Evolutionary conservation across 2,888 invertebrate genomes (phyloP).

Genomic region (Torymus aiolomorphi): DNA sequence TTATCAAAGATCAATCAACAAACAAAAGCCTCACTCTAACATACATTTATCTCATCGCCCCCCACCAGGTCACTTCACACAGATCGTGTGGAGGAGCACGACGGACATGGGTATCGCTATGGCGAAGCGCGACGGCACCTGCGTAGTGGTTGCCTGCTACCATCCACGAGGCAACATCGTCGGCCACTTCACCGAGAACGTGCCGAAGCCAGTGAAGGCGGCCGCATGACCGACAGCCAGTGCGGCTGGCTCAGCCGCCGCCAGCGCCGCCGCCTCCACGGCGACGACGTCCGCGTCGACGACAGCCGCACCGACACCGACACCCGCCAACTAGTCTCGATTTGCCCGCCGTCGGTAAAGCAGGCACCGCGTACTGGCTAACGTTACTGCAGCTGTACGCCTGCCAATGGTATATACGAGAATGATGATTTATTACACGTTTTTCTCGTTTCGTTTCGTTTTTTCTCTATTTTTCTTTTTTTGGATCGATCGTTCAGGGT

Average conservation of each 20-base stretch:
- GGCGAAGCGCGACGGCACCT: slow-evolving; percentile 79
- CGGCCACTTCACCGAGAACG: slow-evolving; percentile 77
- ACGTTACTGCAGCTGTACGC: no score
- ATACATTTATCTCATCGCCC: no score
- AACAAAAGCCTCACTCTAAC: no score
- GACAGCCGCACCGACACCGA: no score
- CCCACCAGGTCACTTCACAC: slow-evolving; percentile 78
- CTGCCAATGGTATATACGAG: no score
- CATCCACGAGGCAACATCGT: slow-evolving; percentile 80
- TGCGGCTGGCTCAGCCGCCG: no score
- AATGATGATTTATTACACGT: no score
- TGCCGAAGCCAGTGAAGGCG: slow-evolving; percentile 66
- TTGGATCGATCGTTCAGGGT: neutral
- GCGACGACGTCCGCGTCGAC: no score
- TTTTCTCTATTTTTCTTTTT: neutral
- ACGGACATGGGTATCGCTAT: slow-evolving; percentile 86
- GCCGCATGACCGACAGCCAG: slow-evolving; percentile 26
- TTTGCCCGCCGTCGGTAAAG: neutral
- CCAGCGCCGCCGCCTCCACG: no score
- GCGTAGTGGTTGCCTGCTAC: slow-evolving; percentile 81
- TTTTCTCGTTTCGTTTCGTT: no score
- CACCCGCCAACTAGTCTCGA: slow-evolving; percentile 14
- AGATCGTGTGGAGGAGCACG: slow-evolving; percentile 89
- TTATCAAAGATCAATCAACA: no score
- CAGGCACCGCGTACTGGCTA: no score